Conservation (phyloP, 2,888 invertebrate species). For the Eristalis arbustorum region DNA sequence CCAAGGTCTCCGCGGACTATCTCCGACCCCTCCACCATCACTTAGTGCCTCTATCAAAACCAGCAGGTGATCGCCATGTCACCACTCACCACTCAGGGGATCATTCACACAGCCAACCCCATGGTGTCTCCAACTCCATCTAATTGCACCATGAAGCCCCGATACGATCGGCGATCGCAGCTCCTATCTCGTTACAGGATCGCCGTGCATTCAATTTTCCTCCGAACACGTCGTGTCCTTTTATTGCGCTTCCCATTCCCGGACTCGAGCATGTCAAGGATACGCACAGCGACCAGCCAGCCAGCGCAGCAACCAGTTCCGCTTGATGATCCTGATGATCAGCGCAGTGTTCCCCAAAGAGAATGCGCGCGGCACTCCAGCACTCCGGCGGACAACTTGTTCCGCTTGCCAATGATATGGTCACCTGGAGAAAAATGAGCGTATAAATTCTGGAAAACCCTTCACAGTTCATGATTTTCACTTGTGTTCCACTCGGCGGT, state of each 20-base stretch:
- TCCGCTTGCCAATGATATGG: slow-evolving; percentile 70
- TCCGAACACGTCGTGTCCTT: slow-evolving; percentile 60
- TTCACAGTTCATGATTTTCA: slow-evolving; percentile 69
- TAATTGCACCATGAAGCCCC: slow-evolving; percentile 55
- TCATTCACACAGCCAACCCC: not conserved
- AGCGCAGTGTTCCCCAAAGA: slow-evolving; percentile 21
- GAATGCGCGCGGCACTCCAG: slow-evolving; percentile 2
- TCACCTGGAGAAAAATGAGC: slow-evolving; percentile 70
- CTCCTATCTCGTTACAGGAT: slow-evolving; percentile 59
- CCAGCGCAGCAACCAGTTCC: slow-evolving; percentile 63
- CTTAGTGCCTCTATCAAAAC: not conserved
- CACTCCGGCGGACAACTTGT: slow-evolving; percentile 59
- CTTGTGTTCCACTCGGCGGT: slow-evolving; percentile 47
- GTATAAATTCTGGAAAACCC: slow-evolving; percentile 69
- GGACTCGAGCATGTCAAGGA: slow-evolving; percentile 24
- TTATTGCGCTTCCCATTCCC: not conserved
- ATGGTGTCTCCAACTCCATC: slow-evolving; percentile 54
- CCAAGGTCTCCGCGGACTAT: not conserved
- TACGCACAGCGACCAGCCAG: slow-evolving; percentile 7
- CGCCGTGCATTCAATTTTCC: slow-evolving; percentile 65
- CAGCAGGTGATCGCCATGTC: not conserved
- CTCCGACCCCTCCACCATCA: not conserved
- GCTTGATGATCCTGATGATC: slow-evolving; percentile 66
- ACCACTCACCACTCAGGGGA: not conserved
- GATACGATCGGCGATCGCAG: slow-evolving; percentile 58